Base-by-base conservation (phyloP, 1,140 invertebrate species). In the Pentalonia nigronervosa region DNA sequence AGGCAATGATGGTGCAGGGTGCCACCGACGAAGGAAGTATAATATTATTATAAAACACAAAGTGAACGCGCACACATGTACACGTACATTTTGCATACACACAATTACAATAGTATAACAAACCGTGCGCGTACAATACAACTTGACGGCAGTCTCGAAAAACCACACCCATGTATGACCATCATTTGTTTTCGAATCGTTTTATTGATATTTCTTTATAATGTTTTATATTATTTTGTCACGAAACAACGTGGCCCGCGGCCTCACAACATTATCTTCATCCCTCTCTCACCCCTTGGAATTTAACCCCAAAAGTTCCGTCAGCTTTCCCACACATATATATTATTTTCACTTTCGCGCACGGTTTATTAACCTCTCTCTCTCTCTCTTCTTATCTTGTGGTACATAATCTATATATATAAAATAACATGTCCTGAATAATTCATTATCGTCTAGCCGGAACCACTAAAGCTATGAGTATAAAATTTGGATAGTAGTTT, bases 191-290 rank as follows among this genome's bases (percentile, higher is more conserved):
- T 89, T 50, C 25, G 30, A 53, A 89, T 7, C 23, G 34, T 89
- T 89, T 89, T 89, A 89, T 89, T 89, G 87, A 89, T 89, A 48
- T 89, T 89, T 89, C 87, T 89, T 41, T 30, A 50, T 45, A 89
- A 89, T 89, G 48, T 48, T 89, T 89, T 89, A 89, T 89, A 89
- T 41, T 53, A 89, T 53, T 89, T 89, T 89, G 87, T 89, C 87
- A 89, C 87, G 87, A 89, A 34, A 87, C 86, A 7, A 53, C 48
- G 87, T 0, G 14, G n/a, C 11, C 87, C 47, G n/a, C 47, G 41
- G 45, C 87, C 47, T 50, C 7, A 9, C 25, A 53, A 89, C n/a
- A 89, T n/a, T 89, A 89, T 89, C 45, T 34, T 11, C 60, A 67
- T 89, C 30, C 9, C 41, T 30, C 83, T 86, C 83, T 23, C 20